A percentile compares a stretch with the other conserved stretches of the same genome.
phyloP scores from a whole-genome alignment of 2,888 invertebrate genomes.

The Cantharis rufa region DNA sequence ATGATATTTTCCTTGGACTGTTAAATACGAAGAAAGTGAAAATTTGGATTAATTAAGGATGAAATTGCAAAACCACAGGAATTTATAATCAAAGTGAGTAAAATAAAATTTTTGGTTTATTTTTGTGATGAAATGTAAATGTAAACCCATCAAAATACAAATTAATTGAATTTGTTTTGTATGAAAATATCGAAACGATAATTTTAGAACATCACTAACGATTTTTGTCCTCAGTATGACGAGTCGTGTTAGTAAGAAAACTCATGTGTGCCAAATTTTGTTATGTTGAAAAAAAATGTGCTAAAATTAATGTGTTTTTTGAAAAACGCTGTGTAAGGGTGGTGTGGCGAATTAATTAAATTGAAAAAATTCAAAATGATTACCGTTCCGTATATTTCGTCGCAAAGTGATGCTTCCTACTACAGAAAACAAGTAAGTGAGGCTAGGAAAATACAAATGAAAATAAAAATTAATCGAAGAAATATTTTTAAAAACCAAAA shows the following conservation, averaged over 20 bases:
- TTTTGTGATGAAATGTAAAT: background rate
- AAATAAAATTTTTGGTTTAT: background rate
- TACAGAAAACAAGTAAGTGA: slow-evolving; percentile 48
- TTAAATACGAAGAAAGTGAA: background rate
- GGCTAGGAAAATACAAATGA: background rate
- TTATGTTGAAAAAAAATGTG: background rate
- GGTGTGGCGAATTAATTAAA: background rate
- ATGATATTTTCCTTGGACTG: background rate
- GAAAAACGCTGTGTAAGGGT: background rate
- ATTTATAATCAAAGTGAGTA: background rate
- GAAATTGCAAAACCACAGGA: background rate
- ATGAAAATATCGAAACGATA: background rate
- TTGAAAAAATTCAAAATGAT: slow-evolving; percentile 32
- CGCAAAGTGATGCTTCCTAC: slow-evolving; percentile 68
- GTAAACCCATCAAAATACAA: background rate
- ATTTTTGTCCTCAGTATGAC: background rate
- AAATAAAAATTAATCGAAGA: background rate
- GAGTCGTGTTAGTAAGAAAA: background rate
- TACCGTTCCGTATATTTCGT: slow-evolving; percentile 33
- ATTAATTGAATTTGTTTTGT: background rate
- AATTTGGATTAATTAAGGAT: background rate
- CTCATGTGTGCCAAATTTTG: background rate
- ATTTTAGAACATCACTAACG: background rate
- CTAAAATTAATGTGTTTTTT: background rate
- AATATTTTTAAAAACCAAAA: background rate